These are phyloP conservation scores for Saccostrea echinata DNA, from an alignment of 1,140 invertebrate genomes.

Conservation along the genomic window DNA sequence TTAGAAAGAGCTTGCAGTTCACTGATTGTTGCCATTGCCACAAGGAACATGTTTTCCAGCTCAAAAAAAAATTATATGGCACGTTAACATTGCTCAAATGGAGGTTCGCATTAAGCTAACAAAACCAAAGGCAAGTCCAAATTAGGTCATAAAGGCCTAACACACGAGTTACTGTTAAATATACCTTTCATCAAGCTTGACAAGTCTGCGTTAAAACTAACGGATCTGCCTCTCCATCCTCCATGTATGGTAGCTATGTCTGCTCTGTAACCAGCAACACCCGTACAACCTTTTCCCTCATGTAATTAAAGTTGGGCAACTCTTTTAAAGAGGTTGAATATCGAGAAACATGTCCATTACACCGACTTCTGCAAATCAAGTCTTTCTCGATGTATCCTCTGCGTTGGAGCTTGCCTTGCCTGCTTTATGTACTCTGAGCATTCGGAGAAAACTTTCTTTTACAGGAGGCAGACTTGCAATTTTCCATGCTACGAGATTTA, in stretches of 20 bases:
- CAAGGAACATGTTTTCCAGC: conserved; percentile 29
- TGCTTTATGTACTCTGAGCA: neutral
- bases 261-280: conserved; percentile 44
- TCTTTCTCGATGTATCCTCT: conserved; percentile 3
- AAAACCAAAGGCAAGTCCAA: conserved; percentile 50
- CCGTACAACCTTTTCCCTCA: no score
- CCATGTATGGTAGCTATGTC: conserved; percentile 45
- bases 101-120: conserved; percentile 34
- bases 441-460: conserved; percentile 40
- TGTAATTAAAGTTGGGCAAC: conserved; percentile 37
- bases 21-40: neutral
- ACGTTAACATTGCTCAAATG: conserved; percentile 44
- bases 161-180: conserved; percentile 17
- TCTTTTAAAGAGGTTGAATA: conserved; percentile 4
- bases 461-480: neutral
- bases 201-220: conserved; percentile 27
- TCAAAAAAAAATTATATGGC: neutral
- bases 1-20: conserved; percentile 26
- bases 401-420: neutral
- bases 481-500: conserved; percentile 33
- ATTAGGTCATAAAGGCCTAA: conserved; percentile 30
- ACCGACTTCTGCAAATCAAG: conserved; percentile 13
- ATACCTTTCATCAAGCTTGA: conserved; percentile 33
- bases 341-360: neutral
- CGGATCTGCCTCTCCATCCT: conserved; percentile 10